Evolutionary conservation across 2,113 vertebrate species (phyloP).

Genomic region (Anser cygnoides): DNA sequence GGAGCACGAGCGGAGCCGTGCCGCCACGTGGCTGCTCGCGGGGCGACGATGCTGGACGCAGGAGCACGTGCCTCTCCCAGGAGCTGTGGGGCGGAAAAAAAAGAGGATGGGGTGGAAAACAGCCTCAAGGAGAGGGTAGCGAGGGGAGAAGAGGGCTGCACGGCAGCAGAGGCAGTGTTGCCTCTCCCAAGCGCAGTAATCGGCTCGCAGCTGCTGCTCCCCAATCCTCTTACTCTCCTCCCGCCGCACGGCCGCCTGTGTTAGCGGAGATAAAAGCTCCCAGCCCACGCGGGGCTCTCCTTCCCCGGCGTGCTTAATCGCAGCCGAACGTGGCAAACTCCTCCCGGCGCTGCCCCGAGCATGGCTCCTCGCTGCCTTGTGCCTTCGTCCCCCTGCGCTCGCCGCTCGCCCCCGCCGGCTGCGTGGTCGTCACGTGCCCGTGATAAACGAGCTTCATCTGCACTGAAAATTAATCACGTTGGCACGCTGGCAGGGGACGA

Average conservation of each 20-base stretch:
- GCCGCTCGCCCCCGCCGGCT: background rate
- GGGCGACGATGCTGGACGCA: background rate
- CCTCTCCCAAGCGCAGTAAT: background rate
- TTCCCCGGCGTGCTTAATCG: background rate
- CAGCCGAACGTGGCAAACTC: background rate
- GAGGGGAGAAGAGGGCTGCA: background rate
- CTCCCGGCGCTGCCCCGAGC: background rate
- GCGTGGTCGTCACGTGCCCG: background rate
- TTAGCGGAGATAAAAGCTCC: constrained; percentile 47
- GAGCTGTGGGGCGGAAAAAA: background rate
- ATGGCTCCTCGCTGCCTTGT: background rate
- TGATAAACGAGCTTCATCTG: constrained; percentile 69
- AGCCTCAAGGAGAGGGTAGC: background rate
- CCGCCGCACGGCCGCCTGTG: background rate
- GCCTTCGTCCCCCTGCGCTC: background rate
- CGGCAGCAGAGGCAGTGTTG: background rate
- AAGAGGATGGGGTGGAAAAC: background rate
- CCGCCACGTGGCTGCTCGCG: background rate
- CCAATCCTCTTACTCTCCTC: background rate
- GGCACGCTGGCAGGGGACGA: constrained; percentile 62
- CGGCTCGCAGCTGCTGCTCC: background rate
- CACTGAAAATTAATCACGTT: constrained; percentile 70
- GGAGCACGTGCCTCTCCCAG: background rate
- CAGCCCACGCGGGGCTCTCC: background rate
- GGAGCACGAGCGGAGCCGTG: background rate